Conservation (phyloP, 1,140 invertebrate species). For the Drusus annulatus region DNA sequence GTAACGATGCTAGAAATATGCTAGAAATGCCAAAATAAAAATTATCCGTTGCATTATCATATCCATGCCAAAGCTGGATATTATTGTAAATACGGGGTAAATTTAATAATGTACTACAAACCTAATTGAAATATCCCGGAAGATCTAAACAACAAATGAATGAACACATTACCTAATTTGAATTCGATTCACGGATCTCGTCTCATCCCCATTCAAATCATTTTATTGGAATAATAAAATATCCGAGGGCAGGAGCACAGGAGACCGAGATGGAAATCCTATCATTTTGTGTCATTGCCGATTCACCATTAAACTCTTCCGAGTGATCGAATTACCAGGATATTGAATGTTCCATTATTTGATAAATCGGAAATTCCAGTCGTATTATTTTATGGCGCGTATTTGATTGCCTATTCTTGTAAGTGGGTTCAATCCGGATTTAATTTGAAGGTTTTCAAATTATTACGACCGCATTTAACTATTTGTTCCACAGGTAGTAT, state of each 20-base stretch:
- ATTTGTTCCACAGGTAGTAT: too few relatives aligned
- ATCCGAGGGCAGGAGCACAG: neutral
- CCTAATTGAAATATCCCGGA: too few relatives aligned
- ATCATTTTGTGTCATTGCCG: conserved; percentile 32
- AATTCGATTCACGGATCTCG: too few relatives aligned
- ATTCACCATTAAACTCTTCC: conserved; percentile 47
- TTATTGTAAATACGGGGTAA: too few relatives aligned
- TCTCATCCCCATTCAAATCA: neutral
- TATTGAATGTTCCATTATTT: conserved; percentile 27
- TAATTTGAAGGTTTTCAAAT: conserved; percentile 16
- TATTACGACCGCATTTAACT: neutral
- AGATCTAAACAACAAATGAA: too few relatives aligned
- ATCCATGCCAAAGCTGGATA: too few relatives aligned
- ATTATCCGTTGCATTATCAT: too few relatives aligned
- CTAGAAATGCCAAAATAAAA: too few relatives aligned
- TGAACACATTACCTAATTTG: too few relatives aligned
- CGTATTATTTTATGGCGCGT: conserved; percentile 30
- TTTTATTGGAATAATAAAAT: conserved; percentile 21
- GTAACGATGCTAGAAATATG: too few relatives aligned
- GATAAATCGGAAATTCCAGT: conserved; percentile 36
- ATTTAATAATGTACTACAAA: too few relatives aligned
- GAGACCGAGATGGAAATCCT: conserved; percentile 17
- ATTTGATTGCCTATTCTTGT: conserved; percentile 20
- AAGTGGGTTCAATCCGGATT: conserved; percentile 10
- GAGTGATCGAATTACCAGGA: conserved; percentile 29